phyloP scores from a whole-genome alignment of 2,888 invertebrate genomes.

The Dysmachus trigonus region DNA sequence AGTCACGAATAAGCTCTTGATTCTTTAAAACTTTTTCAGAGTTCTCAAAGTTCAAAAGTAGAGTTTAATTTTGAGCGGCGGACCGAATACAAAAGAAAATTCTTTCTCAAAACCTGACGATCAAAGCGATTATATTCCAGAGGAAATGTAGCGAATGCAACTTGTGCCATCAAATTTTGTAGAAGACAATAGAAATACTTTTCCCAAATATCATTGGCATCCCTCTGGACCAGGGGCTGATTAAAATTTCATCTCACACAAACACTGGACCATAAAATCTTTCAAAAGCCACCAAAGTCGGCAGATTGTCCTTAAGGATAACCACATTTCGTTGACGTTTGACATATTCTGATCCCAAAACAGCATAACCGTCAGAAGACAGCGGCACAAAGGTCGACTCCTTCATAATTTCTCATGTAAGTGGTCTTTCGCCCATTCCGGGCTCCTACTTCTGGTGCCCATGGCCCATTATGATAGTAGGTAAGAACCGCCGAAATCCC shows the following conservation, averaged over 20 bases:
- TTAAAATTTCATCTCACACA: conserved; percentile 49
- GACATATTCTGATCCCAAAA: conserved; percentile 47
- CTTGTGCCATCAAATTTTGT: neutral
- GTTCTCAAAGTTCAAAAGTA: too few species aligned
- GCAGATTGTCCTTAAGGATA: conserved; percentile 48
- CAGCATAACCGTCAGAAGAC: conserved; percentile 42
- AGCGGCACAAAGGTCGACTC: conserved; percentile 41
- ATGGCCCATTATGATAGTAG: neutral
- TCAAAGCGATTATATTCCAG: neutral
- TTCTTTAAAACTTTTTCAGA: too few species aligned
- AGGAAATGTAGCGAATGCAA: neutral
- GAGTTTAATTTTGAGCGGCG: too few species aligned
- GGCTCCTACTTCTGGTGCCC: conserved; percentile 25
- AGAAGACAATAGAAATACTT: neutral
- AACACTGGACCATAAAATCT: conserved; percentile 43
- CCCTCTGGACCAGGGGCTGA: conserved; percentile 16
- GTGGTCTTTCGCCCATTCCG: conserved; percentile 39
- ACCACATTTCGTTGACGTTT: conserved; percentile 47
- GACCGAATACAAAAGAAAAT: too few species aligned
- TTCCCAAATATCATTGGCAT: conserved; percentile 44
- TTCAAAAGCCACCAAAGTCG: conserved; percentile 40
- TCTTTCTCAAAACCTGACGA: neutral
- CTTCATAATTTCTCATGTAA: conserved; percentile 45
- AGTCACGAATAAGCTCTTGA: too few species aligned
- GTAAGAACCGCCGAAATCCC: conserved; percentile 21